Conservation (phyloP, 2,113 vertebrate genomes). For the Larimichthys polyactis region DNA sequence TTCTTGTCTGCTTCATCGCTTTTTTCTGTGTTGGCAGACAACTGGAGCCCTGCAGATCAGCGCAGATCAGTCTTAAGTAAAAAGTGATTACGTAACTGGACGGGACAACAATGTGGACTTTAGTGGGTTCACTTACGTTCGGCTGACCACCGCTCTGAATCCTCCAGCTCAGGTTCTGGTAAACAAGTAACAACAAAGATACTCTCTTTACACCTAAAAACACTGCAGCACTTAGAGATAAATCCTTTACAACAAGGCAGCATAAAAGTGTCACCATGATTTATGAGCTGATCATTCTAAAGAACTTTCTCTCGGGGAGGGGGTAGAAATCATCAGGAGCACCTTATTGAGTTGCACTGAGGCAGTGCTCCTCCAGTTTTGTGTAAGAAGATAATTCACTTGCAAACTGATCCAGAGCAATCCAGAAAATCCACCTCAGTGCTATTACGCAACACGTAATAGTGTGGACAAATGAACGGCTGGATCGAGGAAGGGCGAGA, state of each 20-base stretch:
- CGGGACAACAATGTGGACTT: slow-evolving; percentile 4
- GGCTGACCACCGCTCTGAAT: slow-evolving; percentile 61
- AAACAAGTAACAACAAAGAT: slow-evolving; percentile 13
- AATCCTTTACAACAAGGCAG: no score
- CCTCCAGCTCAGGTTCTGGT: slow-evolving; percentile 69
- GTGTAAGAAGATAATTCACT: background rate
- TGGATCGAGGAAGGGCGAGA: slow-evolving; percentile 11
- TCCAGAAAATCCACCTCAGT: background rate
- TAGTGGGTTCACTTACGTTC: slow-evolving; percentile 71
- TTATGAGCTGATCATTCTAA: background rate
- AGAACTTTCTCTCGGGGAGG: background rate
- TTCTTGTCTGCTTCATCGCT: slow-evolving; percentile 57
- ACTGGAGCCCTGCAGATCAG: slow-evolving; percentile 62
- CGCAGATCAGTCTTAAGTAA: slow-evolving; percentile 10
- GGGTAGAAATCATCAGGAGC: background rate
- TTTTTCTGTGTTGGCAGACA: slow-evolving; percentile 51
- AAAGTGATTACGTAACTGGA: slow-evolving; percentile 10
- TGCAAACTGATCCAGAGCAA: slow-evolving; percentile 1
- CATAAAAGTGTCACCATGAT: background rate
- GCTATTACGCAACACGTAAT: slow-evolving; percentile 40
- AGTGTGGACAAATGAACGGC: slow-evolving; percentile 36
- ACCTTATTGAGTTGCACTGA: background rate
- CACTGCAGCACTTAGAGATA: background rate
- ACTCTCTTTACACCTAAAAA: slow-evolving; percentile 1
- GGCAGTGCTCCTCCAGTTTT: background rate